These are phyloP conservation scores for Xanthia icteritia DNA, from an alignment of 2,888 invertebrate species.

Conservation along the genomic window DNA sequence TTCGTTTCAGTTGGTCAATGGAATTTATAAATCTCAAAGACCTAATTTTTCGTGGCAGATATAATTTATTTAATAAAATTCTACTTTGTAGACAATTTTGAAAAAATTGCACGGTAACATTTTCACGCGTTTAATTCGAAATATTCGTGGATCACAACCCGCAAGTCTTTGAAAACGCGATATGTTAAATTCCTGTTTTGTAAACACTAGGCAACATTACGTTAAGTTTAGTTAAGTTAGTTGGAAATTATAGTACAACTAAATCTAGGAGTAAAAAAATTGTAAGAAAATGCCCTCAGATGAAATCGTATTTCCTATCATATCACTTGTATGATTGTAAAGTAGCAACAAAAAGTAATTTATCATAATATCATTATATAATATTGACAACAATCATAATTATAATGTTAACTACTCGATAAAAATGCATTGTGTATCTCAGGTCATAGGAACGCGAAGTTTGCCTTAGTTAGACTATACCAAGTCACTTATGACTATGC, in stretches of 20 bases:
- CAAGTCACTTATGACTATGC: neutral
- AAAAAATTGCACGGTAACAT: neutral
- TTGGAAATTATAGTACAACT: slow-evolving; percentile 9
- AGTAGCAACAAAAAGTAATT: slow-evolving; percentile 36
- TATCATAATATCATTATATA: slow-evolving; percentile 11
- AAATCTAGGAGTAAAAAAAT: slow-evolving; percentile 13
- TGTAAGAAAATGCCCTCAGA: slow-evolving; percentile 7
- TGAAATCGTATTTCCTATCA: slow-evolving; percentile 15
- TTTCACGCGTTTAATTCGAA: slow-evolving; percentile 3
- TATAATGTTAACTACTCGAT: slow-evolving; percentile 11
- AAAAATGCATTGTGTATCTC: slow-evolving; percentile 42
- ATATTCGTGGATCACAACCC: slow-evolving; percentile 16
- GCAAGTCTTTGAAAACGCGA: slow-evolving; percentile 21
- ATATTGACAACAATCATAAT: slow-evolving; percentile 30
- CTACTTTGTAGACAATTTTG: neutral
- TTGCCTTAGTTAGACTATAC: neutral
- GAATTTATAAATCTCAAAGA: slow-evolving; percentile 26
- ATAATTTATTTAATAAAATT: neutral
- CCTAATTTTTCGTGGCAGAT: neutral
- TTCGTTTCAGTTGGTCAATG: slow-evolving; percentile 32
- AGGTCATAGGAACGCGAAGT: slow-evolving; percentile 23
- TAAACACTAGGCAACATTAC: slow-evolving; percentile 9
- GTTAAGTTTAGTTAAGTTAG: neutral
- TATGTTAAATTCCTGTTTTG: slow-evolving; percentile 11
- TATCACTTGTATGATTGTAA: slow-evolving; percentile 3